phyloP scores from a whole-genome alignment of 1,140 invertebrate genomes.

The Pomacea maculata region DNA sequence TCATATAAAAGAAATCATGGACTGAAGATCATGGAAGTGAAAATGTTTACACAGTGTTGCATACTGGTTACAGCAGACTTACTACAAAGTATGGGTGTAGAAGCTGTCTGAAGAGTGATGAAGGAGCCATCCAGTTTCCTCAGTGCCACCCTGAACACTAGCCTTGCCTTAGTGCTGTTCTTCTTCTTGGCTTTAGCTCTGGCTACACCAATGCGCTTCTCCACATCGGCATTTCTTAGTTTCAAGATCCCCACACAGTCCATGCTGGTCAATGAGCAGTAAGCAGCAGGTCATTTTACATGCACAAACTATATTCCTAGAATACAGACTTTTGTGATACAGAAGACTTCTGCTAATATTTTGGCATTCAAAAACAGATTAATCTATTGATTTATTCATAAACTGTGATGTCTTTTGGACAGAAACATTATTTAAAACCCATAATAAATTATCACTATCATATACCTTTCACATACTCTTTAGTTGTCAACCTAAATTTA shows the following conservation, averaged over 20 bases:
- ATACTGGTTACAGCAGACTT: conserved; percentile 67
- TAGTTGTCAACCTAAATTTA: no score
- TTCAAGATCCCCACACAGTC: conserved; percentile 79
- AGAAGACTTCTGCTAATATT: no score
- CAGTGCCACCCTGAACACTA: conserved; percentile 90
- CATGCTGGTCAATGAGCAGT: conserved; percentile 61
- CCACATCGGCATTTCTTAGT: conserved; percentile 95
- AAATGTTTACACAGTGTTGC: background rate
- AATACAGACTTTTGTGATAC: no score
- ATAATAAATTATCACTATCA: no score
- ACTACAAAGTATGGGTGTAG: conserved; percentile 95
- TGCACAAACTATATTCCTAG: no score
- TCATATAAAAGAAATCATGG: no score
- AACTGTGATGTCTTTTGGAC: no score
- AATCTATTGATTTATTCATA: no score
- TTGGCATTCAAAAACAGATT: no score
- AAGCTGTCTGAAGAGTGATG: conserved; percentile 91
- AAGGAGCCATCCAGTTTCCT: conserved; percentile 75
- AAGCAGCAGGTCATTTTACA: background rate
- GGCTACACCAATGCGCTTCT: conserved; percentile 79
- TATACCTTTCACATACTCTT: no score
- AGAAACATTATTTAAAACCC: no score
- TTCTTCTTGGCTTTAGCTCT: conserved; percentile 75
- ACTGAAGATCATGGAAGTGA: background rate
- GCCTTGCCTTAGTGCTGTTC: conserved; percentile 92